phyloP scores from a whole-genome alignment of 1,140 invertebrate genomes.

The Polypedilum pembai region DNA sequence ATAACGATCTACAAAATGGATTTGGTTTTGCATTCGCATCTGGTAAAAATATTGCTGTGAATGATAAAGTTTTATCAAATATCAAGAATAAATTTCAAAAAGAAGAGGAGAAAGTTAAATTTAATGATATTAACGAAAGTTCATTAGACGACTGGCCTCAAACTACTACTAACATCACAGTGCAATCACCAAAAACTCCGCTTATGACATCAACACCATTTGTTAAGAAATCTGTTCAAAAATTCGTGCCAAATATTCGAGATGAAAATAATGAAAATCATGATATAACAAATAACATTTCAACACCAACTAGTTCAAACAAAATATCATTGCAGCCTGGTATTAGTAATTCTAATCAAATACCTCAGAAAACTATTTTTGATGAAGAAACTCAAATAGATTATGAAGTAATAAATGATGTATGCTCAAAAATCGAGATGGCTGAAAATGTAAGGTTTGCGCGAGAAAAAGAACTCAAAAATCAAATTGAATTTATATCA shows the following conservation, averaged over 20 bases:
- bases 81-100: neutral
- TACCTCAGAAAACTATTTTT: neutral
- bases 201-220: neutral
- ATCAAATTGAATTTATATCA: neutral
- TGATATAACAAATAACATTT: neutral
- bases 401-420: neutral
- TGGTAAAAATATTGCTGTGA: conserved; percentile 38
- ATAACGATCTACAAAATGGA: too few species aligned
- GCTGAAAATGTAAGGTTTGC: neutral
- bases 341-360: neutral
- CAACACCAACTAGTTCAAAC: neutral
- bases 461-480: neutral
- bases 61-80: neutral
- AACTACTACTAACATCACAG: too few species aligned
- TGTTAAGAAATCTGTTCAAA: neutral
- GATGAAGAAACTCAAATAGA: neutral
- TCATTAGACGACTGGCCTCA: too few species aligned
- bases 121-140: conserved; percentile 31
- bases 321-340: neutral
- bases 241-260: neutral
- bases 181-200: neutral
- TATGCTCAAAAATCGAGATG: neutral
- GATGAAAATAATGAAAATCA: neutral
- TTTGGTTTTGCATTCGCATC: conserved; percentile 40
- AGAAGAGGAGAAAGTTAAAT: neutral